These are phyloP conservation scores for Myiagra hebetior DNA, from an alignment of 2,113 vertebrate species.

Conservation along the genomic window DNA sequence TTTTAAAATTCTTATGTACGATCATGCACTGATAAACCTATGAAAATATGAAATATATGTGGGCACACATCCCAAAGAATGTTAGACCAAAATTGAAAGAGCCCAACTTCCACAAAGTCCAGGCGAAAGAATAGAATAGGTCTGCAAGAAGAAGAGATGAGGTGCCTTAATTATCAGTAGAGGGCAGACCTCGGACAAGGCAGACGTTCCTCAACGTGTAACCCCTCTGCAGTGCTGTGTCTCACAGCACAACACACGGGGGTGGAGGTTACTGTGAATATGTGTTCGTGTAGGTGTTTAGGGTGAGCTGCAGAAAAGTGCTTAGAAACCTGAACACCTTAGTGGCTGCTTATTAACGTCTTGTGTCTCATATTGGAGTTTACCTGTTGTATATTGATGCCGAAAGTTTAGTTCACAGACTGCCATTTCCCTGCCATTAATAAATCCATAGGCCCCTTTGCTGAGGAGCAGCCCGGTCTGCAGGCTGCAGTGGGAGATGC, in stretches of 20 bases:
- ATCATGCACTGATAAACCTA: background rate
- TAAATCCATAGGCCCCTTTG: background rate
- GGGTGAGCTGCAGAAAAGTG: background rate
- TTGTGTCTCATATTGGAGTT: background rate
- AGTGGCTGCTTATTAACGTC: background rate
- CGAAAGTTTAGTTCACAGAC: background rate
- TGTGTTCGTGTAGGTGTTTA: background rate
- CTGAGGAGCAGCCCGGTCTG: background rate
- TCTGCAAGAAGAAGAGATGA: background rate
- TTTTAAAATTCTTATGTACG: accelerated
- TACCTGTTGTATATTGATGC: background rate
- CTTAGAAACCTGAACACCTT: background rate
- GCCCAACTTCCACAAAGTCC: background rate
- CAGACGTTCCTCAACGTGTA: background rate
- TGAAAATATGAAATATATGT: background rate
- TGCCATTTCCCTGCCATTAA: background rate
- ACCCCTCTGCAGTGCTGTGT: background rate
- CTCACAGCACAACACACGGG: background rate
- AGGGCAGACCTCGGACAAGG: background rate
- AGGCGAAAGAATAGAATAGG: background rate
- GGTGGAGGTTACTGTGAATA: accelerated
- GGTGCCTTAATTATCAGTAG: background rate
- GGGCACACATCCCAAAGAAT: background rate
- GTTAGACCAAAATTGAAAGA: background rate
- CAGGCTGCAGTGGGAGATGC: background rate